Conservation (phyloP, 2,113 vertebrate genomes). For the Puffinus mauretanicus region DNA sequence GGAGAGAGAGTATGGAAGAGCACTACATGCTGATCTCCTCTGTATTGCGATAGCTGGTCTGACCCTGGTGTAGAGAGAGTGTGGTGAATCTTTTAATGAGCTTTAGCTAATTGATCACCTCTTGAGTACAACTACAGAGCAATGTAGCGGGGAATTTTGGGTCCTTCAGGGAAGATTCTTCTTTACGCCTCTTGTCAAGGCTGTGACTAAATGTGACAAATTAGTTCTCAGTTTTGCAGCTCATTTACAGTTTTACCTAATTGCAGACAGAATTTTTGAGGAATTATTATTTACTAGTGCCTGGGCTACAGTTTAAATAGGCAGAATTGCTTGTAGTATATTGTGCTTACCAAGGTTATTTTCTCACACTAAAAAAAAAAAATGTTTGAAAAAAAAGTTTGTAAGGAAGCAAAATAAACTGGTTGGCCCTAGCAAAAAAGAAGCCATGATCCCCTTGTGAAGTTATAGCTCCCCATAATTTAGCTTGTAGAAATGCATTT, state of each 20-base stretch:
- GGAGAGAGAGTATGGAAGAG: not conserved
- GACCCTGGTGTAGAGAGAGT: not conserved
- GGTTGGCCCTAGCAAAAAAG: not conserved
- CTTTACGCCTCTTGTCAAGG: not conserved
- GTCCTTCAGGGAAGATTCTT: not conserved
- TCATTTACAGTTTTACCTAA: not conserved
- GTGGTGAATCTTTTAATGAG: not conserved
- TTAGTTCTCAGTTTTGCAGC: not conserved
- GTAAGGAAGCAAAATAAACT: not conserved
- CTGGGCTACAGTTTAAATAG: not conserved
- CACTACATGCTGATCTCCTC: not conserved
- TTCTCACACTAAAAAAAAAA: not conserved
- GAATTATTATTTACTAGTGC: not conserved
- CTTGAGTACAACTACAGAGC: not conserved
- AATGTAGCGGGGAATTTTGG: not conserved
- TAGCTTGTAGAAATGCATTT: slow-evolving; percentile 23
- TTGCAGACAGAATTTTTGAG: not conserved
- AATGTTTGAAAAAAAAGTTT: not conserved
- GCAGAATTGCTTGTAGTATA: not conserved
- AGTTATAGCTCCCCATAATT: slow-evolving; percentile 39
- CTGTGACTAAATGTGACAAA: not conserved
- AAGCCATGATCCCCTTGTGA: not conserved
- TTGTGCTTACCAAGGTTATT: not conserved
- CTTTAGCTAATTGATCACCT: not conserved
- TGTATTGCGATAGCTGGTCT: not conserved